A percentile compares a stretch with the other conserved stretches of the same genome.
Evolutionary conservation across 2,797 vertebrate genomes (phyloP).

Genomic region (Etheostoma perlongum): DNA sequence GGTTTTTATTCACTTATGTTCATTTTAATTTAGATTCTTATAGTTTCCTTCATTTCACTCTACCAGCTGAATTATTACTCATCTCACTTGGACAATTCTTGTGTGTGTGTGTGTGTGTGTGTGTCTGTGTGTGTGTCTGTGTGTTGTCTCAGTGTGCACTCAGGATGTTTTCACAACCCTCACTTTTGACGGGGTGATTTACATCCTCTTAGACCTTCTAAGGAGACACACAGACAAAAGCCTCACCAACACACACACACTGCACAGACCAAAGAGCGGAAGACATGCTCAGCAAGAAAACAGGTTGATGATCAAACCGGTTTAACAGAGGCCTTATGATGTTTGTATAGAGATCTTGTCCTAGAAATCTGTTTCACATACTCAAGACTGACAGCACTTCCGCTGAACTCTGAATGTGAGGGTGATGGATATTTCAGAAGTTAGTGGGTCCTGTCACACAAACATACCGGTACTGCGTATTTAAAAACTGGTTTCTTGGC

Average conservation of each 20-base stretch:
- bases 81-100: slow-evolving; percentile 27
- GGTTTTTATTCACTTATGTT: neutral
- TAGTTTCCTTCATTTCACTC: neutral
- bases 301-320: slow-evolving; percentile 80
- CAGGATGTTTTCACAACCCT: slow-evolving; percentile 77
- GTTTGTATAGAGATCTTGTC: slow-evolving; percentile 74
- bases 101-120: slow-evolving; percentile 34
- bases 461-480: slow-evolving; percentile 40
- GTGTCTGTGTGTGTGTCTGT: neutral
- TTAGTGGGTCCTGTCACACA: slow-evolving; percentile 61
- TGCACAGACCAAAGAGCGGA: slow-evolving; percentile 59
- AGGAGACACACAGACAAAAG: slow-evolving; percentile 30
- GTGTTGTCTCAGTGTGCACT: slow-evolving; percentile 41
- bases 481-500: slow-evolving; percentile 52
- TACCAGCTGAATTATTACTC: slow-evolving; percentile 54
- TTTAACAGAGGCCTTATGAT: slow-evolving; percentile 77
- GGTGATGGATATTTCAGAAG: slow-evolving; percentile 82
- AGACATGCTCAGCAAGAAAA: slow-evolving; percentile 73
- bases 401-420: slow-evolving; percentile 63
- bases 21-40: neutral
- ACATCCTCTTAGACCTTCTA: slow-evolving; percentile 60
- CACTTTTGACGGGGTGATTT: slow-evolving; percentile 73
- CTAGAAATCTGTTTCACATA: slow-evolving; percentile 80
- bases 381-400: slow-evolving; percentile 73
- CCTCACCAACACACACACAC: slow-evolving; percentile 39